Evolutionary conservation across 2,113 vertebrate species (phyloP), one percentile per base, ranked within the genome.

Genomic region (Verasper variegatus): DNA sequence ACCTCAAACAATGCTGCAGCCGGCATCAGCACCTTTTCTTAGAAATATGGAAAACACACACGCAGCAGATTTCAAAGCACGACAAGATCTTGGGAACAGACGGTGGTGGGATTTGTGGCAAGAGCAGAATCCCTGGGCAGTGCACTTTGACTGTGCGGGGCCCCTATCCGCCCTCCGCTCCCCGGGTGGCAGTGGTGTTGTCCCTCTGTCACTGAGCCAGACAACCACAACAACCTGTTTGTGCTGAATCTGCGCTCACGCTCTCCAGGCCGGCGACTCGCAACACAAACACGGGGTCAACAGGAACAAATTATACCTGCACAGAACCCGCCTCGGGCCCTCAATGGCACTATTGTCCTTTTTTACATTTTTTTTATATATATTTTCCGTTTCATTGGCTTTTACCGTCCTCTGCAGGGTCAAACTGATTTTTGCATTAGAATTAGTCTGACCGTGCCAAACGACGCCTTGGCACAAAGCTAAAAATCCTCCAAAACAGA

Each of bases 1-100:
- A 61, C 18, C 51, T 9, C 8, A 68, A 66, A 84, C 66, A 82
- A 71, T 71, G 68, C 83, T 84, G 76, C 74, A 84, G 79, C 66
- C 83, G 83, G 77, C 83, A 83, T 49, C 65, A 40, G 58, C 5
- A 3, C 35, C 74, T 80, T 83, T 78, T 68, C 71, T 81, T 61
- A 45, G 60, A 84, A 84, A 87, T 68, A 59, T 77, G 84, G 87
- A 91, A 92, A 92, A 81, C 24, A 76, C 68, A 63, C 76, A 66
- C 64, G 4, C 86, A 78, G 89, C 92, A 82, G 89, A 91, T 92
- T 83, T 82, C 3, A 58, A 54, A 55, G 68, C 76, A 3, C n/a
- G 81, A 89, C 61, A 88, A 81, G 45, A 62, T 84, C 86, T 83
- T 87, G 88, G 78, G 77, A 91, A 91, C 76, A 59, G 31, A 64